A percentile compares a stretch with the other conserved stretches of the same genome.
Conservation (phyloP, 1,140 invertebrate genomes). For the Chelonus insularis region DNA sequence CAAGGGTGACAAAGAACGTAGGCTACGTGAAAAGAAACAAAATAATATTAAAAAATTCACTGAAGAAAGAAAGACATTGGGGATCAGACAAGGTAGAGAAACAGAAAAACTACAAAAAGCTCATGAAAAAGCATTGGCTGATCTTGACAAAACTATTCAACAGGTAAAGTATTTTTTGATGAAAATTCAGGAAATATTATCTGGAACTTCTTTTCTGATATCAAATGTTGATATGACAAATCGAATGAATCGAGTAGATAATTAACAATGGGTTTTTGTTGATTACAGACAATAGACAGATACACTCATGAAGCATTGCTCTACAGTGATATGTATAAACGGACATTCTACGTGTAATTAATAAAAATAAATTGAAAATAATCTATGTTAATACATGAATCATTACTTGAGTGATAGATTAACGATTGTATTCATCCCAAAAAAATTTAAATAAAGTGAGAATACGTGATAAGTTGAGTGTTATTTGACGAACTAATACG, state of each 20-base stretch:
- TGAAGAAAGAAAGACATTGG: constrained; percentile 89
- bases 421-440: not conserved
- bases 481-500: not conserved
- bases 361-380: not conserved
- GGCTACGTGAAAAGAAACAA: constrained; percentile 93
- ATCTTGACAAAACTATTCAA: constrained; percentile 84
- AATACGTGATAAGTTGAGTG: not conserved
- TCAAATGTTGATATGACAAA: too few relatives aligned
- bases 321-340: constrained; percentile 82
- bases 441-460: constrained; percentile 6
- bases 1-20: constrained; percentile 95
- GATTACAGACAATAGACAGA: constrained; percentile 84
- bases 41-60: constrained; percentile 99
- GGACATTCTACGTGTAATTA: constrained; percentile 74
- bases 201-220: not conserved
- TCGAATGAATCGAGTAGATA: too few relatives aligned
- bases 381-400: constrained; percentile 1
- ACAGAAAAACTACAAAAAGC: constrained; percentile 89
- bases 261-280: too few relatives aligned
- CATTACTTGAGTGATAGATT: not conserved
- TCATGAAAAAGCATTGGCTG: constrained; percentile 89
- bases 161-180: constrained; percentile 68
- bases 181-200: not conserved
- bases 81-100: constrained; percentile 90
- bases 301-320: constrained; percentile 90